phyloP scores from a whole-genome alignment of 2,113 vertebrate species.

The Seriola rivoliana region DNA sequence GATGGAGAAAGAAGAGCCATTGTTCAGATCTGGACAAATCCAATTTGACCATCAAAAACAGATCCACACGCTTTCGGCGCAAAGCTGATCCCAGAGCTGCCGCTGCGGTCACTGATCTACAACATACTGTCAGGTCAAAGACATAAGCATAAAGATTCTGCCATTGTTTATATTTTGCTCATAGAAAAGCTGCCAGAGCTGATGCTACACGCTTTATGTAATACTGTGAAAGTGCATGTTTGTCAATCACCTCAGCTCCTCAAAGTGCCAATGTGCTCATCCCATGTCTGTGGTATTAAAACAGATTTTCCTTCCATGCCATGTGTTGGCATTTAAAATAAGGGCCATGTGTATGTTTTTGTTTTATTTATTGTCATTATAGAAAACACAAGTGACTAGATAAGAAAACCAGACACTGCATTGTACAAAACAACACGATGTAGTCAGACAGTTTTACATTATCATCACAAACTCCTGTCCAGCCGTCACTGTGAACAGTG shows the following conservation, averaged over 20 bases:
- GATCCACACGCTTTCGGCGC: slow-evolving; percentile 74
- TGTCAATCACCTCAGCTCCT: background rate
- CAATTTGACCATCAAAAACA: slow-evolving; percentile 77
- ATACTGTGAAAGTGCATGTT: background rate
- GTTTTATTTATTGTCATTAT: slow-evolving; percentile 57
- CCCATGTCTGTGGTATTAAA: background rate
- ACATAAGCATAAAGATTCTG: background rate
- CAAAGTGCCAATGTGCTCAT: slow-evolving; percentile 17
- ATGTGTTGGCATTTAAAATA: slow-evolving; percentile 1
- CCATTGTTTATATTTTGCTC: background rate
- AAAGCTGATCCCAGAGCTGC: slow-evolving; percentile 62
- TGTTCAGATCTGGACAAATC: slow-evolving; percentile 78
- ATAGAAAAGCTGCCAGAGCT: background rate
- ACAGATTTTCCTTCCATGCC: background rate
- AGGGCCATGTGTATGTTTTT: background rate
- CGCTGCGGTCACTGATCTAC: background rate
- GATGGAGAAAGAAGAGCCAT: slow-evolving; percentile 88
- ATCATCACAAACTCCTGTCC: background rate
- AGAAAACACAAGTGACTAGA: slow-evolving; percentile 48
- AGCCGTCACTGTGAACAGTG: slow-evolving; percentile 47
- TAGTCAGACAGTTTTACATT: slow-evolving; percentile 7
- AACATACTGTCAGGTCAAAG: background rate
- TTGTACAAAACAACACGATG: slow-evolving; percentile 50
- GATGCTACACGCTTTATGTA: background rate
- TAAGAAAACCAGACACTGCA: slow-evolving; percentile 26